Evolutionary conservation across 2,888 invertebrate genomes (phyloP), one percentile per base, ranked within the genome.

Genomic region (Anodontia alba): DNA sequence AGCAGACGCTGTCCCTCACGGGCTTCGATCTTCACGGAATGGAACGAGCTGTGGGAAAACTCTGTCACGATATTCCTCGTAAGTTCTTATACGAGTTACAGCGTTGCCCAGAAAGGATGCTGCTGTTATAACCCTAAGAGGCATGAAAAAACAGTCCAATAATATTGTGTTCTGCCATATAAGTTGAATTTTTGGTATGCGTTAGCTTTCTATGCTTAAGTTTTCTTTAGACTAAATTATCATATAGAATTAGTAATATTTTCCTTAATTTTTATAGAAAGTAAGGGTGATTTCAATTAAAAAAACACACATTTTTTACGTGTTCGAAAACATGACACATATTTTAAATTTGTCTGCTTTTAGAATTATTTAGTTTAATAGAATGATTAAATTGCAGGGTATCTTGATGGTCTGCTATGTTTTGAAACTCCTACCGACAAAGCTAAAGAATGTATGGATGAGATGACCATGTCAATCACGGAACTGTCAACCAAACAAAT

Each of bases 21-120:
- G 88, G 88, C 12, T 89, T 89, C 73, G 89, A 89, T 70, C 76
- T 89, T 38, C 84, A 87, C 49, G 87, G 87, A 26, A 89, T 88
- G 89, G 89, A 88, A 67, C 73, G 88, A 33, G 87, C 88, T 7
- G 88, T 88, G n/a, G 86, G 86, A 12, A 81, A 86, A 42, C 75
- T 89, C 0, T 89, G 89, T 73, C 81, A 83, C 67, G 87, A 89
- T 62, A 85, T 89, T 66, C 80, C 81, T 31, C 81, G 88, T 88
- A 80, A 49, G 76, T 76, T 17, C 17, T 20, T 49, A 49, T 49
- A 17, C n/a, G 42, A 10, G 42, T 42, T 42, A 10, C 15, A 42
- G 8, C 42, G 42, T 10, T 42, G 42, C 8, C 42, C 42, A 31
- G 17, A 17, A 5, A 12, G 38, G n/a, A n/a, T n/a, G n/a, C n/a